A percentile compares a stretch with the other conserved stretches of the same genome.
phyloP scores from a whole-genome alignment of 2,888 invertebrate genomes.

The Acanthosepion lycidas region DNA sequence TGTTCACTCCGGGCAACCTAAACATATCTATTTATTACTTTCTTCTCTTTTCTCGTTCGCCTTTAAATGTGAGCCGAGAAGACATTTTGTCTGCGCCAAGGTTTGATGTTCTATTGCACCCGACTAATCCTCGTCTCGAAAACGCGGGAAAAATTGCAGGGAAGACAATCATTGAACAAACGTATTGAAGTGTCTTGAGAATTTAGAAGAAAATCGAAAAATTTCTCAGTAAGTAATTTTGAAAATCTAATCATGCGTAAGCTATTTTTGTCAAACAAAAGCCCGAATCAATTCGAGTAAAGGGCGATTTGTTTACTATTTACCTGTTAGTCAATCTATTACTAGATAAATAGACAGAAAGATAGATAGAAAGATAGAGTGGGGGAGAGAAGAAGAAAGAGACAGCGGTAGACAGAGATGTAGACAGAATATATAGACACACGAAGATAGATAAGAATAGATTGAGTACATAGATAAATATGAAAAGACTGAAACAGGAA shows the following conservation, averaged over 20 bases:
- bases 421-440: neutral
- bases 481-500: no score
- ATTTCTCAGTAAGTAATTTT: slow-evolving; percentile 6
- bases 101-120: neutral
- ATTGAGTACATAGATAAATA: no score
- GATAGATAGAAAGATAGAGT: neutral
- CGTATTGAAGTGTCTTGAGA: neutral
- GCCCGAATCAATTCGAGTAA: neutral
- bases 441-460: no score
- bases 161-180: neutral
- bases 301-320: no score
- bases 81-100: neutral
- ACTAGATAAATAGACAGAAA: neutral
- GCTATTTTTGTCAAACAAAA: neutral
- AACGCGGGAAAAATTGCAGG: neutral
- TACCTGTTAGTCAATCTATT: no score
- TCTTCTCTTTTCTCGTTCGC: neutral
- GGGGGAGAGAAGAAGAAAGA: neutral
- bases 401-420: neutral
- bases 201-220: neutral
- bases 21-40: neutral
- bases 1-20: neutral
- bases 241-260: neutral
- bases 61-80: neutral
- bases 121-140: neutral